These are phyloP conservation scores for Gracilinanus agilis DNA, from an alignment of 2,113 vertebrate species.

Conservation along the genomic window DNA sequence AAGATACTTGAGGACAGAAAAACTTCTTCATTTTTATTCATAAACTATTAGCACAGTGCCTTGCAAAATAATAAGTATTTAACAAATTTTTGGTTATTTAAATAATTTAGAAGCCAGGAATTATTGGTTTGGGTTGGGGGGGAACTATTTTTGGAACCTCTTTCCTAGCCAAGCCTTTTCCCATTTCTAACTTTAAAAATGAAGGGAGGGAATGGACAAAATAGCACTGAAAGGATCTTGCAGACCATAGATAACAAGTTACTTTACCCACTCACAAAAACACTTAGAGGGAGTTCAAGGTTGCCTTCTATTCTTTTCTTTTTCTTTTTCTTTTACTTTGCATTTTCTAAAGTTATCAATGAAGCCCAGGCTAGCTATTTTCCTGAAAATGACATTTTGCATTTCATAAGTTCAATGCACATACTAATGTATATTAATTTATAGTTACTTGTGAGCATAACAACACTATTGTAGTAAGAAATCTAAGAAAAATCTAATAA, in stretches of 20 bases:
- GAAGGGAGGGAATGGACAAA: neutral
- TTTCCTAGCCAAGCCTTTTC: neutral
- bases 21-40: neutral
- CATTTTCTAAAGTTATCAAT: neutral
- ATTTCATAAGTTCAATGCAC: rapidly evolving
- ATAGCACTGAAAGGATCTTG: neutral
- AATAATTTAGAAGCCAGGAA: neutral
- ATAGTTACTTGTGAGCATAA: rapidly evolving
- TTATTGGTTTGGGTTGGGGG: neutral
- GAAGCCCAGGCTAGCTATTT: constrained; percentile 24
- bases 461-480: neutral
- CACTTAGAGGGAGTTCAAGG: neutral
- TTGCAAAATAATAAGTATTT: neutral
- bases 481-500: rapidly evolving
- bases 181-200: neutral
- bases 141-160: neutral
- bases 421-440: no score
- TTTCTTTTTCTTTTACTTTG: neutral
- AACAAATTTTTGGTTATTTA: neutral
- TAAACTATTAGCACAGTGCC: neutral
- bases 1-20: neutral
- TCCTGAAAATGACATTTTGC: constrained; percentile 17
- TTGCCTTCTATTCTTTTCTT: neutral
- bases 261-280: neutral
- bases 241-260: neutral